Evolutionary conservation across 2,113 vertebrate genomes (phyloP).

Genomic region (Craseonycteris thonglongyai): DNA sequence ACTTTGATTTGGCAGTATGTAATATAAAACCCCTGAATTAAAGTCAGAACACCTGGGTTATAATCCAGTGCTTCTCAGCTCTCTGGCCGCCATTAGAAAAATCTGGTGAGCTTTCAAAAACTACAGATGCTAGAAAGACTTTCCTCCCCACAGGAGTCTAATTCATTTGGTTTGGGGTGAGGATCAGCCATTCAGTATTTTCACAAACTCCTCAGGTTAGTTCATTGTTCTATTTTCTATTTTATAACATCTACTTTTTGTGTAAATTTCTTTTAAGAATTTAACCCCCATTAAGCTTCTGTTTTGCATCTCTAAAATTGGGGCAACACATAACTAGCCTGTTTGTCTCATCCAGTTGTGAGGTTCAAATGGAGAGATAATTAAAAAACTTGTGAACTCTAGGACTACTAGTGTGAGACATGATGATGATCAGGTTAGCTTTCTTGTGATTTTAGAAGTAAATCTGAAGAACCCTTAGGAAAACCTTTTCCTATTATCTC

Average conservation of each 20-base stretch:
- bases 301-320: not conserved
- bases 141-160: not conserved
- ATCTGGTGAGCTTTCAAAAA: not conserved
- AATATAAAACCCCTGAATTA: not conserved
- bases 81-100: not conserved
- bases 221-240: not conserved
- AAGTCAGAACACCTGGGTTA: not conserved
- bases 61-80: not conserved
- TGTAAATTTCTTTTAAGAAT: not conserved
- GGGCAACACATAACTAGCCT: not conserved
- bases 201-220: not conserved
- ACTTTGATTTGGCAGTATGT: not conserved
- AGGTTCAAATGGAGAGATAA: not conserved
- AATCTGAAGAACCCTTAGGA: not conserved
- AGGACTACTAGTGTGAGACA: not conserved
- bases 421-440: not conserved
- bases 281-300: not conserved
- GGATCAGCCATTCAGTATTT: not conserved
- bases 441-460: constrained; percentile 17
- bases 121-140: not conserved
- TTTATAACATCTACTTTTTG: not conserved
- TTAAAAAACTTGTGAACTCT: constrained; percentile 3
- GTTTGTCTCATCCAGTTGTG: not conserved
- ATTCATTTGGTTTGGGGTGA: not conserved
- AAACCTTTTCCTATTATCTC: not conserved